Base-by-base conservation (phyloP, 2,888 invertebrate genomes). In the Cosmia trapezina region DNA sequence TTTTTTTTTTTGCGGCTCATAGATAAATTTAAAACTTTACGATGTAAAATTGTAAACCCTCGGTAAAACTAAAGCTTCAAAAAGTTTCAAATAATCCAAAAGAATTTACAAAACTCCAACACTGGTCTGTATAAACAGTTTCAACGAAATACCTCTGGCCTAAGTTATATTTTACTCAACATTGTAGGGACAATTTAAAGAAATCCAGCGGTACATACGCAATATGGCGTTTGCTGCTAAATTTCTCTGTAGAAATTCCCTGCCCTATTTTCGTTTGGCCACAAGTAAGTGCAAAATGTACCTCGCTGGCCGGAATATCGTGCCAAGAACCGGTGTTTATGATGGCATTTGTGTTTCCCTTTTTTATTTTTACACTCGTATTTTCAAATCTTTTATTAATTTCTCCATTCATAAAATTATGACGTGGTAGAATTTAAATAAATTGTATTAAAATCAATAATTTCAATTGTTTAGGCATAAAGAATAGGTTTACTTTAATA, bases 261-360 rank as follows among this genome's bases (percentile, higher is more conserved):
- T 84, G 79, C 81, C 80, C 81, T 85, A 85, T 86, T 88, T 89
- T 85, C 75, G 84, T 75, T 83, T 81, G 75, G 77, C 86, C 86
- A 77, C 86, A 88, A 88, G 86, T 86, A 86, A 88, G 87, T 87
- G 83, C 78, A 84, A 83, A 86, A 83, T 85, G 85, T 87, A 85
- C 84, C 82, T 81, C 70, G 78, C 77, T 80, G 72, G 77, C 76
- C 72, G 78, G 87, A 76, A 80, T 79, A 87, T 63, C 67, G 87
- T 86, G 87, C 86, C 86, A 87, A 86, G 87, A 84, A 82, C 76
- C 71, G 64, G 83, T 83, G 86, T 86, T 85, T 86, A 86, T 82
- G 83, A 75, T 75, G 75, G 56, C 80, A 78, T 83, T 85, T 78
- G 66, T 79, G 80, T 78, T 85, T 72, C 57, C 76, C 37, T 61